Evolutionary conservation across 2,888 invertebrate genomes (phyloP), one percentile per base, ranked within the genome.

Genomic region (Rhagophthalmus giganteus): DNA sequence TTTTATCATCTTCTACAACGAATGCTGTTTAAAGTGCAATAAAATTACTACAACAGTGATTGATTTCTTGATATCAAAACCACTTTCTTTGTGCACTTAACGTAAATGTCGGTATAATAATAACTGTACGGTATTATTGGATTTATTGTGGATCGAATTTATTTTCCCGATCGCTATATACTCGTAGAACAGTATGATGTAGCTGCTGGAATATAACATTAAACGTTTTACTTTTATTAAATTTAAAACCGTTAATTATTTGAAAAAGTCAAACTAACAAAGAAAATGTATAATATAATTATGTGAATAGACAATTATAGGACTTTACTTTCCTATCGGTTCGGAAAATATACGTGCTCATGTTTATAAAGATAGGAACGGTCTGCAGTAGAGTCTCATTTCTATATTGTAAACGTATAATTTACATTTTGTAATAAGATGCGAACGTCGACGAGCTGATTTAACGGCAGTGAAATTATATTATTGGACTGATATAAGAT

Each of bases 11-110:
- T 57, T 52, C 34, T 41, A 41, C 45, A 54, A 53, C 42, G 41
- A 51, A 57, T 55, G 55, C 52, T 53, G 50, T n/a, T n/a, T 52
- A 42, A 55, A 57, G 55, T 50, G 57, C 49, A 50, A 57, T 55
- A 57, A 55, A 55, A 57, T 55, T 57, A 53, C 55, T n/a, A 44
- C 41, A 35, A 46, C 35, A 42, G 45, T 28, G 47, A 47, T 44
- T 57, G 53, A 57, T 57, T 55, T 47, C 49, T 48, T 37, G 52
- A 48, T 46, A 57, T 57, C 57, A 54, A 57, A 48, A 55, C 45
- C 37, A 34, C 42, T 49, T 28, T 39, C 45, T 40, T 38, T 28
- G 38, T 47, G 34, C 40, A 38, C 48, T 53, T 34, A 44, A 27
- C n/a, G 44, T 51, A 44, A 50, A 50, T 32, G 50, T 45, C 40